Conservation (phyloP, 37 sponge, comb jelly and placozoan genomes). For the Ephydatia muelleri region DNA sequence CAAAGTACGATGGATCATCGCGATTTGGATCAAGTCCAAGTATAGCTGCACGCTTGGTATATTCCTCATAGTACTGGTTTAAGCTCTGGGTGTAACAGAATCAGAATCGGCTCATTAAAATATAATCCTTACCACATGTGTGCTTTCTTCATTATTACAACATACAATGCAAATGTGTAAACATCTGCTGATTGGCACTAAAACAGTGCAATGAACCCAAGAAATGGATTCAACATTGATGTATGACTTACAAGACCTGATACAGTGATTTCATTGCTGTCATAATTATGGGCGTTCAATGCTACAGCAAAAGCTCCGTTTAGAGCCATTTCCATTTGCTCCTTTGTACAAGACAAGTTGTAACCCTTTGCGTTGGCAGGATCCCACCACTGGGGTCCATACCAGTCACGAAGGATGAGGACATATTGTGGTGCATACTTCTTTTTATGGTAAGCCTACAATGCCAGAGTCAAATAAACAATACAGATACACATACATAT, state of each 20-base stretch:
- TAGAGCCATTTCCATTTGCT: background rate
- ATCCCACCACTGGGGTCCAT: background rate
- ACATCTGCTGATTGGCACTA: background rate
- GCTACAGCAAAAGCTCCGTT: background rate
- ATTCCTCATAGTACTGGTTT: background rate
- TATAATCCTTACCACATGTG: no score
- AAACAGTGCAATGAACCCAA: background rate
- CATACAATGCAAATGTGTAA: background rate
- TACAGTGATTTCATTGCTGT: background rate
- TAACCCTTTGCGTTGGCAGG: background rate
- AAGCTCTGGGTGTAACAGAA: background rate
- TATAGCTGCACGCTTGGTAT: background rate
- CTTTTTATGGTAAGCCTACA: background rate
- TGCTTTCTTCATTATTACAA: no score
- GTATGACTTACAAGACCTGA: background rate
- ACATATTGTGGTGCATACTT: background rate
- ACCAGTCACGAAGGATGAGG: background rate
- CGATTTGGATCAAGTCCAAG: background rate
- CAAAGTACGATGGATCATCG: background rate
- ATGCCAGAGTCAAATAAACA: no score
- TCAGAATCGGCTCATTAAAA: background rate
- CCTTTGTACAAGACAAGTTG: background rate
- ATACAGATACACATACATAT: no score
- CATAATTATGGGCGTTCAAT: background rate
- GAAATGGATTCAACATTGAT: no score